Evolutionary conservation across 2,888 invertebrate genomes (phyloP).

Genomic region (Ceraclea dissimilis): DNA sequence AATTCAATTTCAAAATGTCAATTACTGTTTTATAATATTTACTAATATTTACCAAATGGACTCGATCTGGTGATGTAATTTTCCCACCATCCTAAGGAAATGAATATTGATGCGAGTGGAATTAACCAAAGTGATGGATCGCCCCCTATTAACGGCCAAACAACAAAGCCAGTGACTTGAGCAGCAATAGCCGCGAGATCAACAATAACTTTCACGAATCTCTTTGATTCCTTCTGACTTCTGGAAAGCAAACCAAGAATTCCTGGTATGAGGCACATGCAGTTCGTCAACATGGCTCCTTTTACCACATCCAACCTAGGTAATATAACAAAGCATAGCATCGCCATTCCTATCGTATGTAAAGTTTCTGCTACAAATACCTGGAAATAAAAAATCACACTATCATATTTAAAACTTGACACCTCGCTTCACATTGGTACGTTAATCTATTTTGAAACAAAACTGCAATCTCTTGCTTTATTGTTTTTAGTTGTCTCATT

Average conservation of each 20-base stretch:
- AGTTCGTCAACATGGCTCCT: conserved; percentile 94
- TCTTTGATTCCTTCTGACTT: conserved; percentile 71
- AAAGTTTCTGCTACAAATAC: conserved; percentile 80
- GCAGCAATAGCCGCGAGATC: conserved; percentile 81
- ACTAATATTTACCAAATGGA: conserved; percentile 56
- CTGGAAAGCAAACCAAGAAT: conserved; percentile 69
- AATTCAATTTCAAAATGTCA: too few species aligned
- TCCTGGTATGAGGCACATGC: conserved; percentile 86
- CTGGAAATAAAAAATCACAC: conserved; percentile 37
- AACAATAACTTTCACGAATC: conserved; percentile 69
- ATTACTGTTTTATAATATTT: too few species aligned
- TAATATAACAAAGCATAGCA: conserved; percentile 80
- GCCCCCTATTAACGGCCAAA: conserved; percentile 82
- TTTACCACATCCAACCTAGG: conserved; percentile 91
- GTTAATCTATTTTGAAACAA: too few species aligned
- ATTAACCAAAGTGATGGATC: conserved; percentile 76
- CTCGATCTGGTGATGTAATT: conserved; percentile 88
- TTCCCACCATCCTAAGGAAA: conserved; percentile 97
- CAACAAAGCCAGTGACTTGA: conserved; percentile 84
- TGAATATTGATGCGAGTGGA: conserved; percentile 74
- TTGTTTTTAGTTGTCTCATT: too few species aligned
- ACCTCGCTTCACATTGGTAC: too few species aligned
- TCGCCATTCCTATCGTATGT: conserved; percentile 78
- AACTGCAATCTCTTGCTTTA: too few species aligned
- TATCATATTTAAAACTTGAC: too few species aligned